Evolutionary conservation across 1,140 invertebrate species (phyloP).

Genomic region (Apis florea): DNA sequence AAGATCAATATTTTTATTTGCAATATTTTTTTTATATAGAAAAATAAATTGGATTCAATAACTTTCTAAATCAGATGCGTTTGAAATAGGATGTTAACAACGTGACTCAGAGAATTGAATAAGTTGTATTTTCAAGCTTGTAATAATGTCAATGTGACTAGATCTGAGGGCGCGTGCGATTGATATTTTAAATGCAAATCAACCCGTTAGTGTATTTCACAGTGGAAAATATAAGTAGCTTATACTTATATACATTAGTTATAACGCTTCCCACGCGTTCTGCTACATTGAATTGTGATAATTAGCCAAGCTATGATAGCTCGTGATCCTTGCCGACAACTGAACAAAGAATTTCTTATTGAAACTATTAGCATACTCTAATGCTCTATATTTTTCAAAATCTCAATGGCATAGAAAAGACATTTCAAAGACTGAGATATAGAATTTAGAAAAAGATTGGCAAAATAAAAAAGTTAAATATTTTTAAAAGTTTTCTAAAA

Average conservation of each 20-base stretch:
- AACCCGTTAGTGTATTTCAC: constrained; percentile 25
- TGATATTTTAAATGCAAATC: constrained; percentile 47
- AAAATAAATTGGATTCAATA: not conserved
- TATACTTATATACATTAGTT: constrained; percentile 22
- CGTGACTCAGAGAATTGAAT: constrained; percentile 26
- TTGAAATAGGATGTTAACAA: not conserved
- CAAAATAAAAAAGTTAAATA: too few species aligned
- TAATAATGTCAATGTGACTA: constrained; percentile 6
- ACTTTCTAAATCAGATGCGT: constrained; percentile 12
- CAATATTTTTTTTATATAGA: too few species aligned
- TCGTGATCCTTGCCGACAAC: not conserved
- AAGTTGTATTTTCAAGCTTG: constrained; percentile 17
- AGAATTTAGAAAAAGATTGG: too few species aligned
- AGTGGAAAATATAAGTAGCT: constrained; percentile 32
- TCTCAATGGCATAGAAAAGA: too few species aligned
- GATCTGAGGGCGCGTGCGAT: constrained; percentile 8
- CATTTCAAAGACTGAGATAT: not conserved
- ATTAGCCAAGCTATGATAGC: constrained; percentile 25
- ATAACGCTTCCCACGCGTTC: constrained; percentile 41
- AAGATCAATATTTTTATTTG: too few species aligned
- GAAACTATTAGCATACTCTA: not conserved
- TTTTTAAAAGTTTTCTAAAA: too few species aligned
- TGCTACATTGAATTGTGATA: constrained; percentile 16
- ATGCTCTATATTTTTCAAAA: not conserved
- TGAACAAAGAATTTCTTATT: constrained; percentile 43